Conservation (phyloP, 2,888 invertebrate species). For the Drosophila siamana region DNA sequence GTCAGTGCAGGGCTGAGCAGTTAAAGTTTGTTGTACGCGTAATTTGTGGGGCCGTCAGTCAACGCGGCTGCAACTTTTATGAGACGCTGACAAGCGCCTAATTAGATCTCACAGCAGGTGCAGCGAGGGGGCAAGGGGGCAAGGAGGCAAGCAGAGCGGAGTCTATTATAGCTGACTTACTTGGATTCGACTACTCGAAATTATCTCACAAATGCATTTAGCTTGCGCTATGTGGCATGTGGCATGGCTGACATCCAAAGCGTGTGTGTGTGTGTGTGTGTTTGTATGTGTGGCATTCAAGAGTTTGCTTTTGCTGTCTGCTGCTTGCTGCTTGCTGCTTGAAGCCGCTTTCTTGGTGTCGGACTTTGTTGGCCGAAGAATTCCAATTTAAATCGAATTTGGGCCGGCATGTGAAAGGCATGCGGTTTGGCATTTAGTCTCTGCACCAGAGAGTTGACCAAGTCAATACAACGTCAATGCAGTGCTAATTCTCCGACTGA, state of each 20-base stretch:
- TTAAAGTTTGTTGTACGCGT: slow-evolving; percentile 27
- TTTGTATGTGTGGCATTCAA: slow-evolving; percentile 20
- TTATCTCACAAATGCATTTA: slow-evolving; percentile 20
- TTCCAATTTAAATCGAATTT: slow-evolving; percentile 81
- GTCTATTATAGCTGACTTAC: slow-evolving; percentile 20
- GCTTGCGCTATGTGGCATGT: slow-evolving; percentile 29
- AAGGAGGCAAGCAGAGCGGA: no score
- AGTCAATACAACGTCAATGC: slow-evolving; percentile 68
- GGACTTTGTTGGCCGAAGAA: slow-evolving; percentile 55
- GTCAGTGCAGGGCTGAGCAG: slow-evolving; percentile 45
- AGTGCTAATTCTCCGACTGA: slow-evolving; percentile 58
- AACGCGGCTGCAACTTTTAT: slow-evolving; percentile 61
- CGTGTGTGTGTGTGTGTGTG: slow-evolving; percentile 27
- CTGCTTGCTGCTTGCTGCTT: slow-evolving; percentile 1
- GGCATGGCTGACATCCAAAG: slow-evolving; percentile 18
- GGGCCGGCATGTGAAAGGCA: slow-evolving; percentile 67
- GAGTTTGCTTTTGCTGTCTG: slow-evolving; percentile 29
- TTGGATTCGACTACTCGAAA: slow-evolving; percentile 6
- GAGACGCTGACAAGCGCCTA: slow-evolving; percentile 65
- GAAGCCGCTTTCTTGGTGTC: slow-evolving; percentile 30
- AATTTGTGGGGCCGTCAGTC: slow-evolving; percentile 66
- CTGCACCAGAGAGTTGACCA: slow-evolving; percentile 51
- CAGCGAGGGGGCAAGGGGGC: no score
- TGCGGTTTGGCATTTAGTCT: slow-evolving; percentile 67
- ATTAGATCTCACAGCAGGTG: slow-evolving; percentile 58